Evolutionary conservation across 2,888 invertebrate genomes (phyloP), one percentile per base, ranked within the genome.

Genomic region (Drosophila neoperkinsi): DNA sequence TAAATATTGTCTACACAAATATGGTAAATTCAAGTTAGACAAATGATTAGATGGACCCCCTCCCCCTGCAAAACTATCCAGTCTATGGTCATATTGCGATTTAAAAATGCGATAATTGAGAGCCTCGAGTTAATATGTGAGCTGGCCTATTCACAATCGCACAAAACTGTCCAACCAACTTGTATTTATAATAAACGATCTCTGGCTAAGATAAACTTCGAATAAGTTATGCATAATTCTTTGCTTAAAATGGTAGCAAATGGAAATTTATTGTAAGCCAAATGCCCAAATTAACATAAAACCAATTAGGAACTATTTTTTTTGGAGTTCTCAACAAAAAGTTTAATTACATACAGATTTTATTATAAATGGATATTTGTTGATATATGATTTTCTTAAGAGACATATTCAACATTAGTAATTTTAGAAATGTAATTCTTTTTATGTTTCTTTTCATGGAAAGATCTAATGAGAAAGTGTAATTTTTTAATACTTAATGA

Each of bases 21-120:
- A 80, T 80, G 82, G 80, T 64, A 65, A 82, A 67, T 75, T 70
- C 75, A 68, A 79, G 79, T 79, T 72, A 72, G 79, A 72, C 64
- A 72, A 70, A 75, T 75, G 80, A 71, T 78, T 71, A 78, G 81
- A 60, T 81, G 70, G 60, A 18, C 55, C 36, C 53, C 33, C 49
- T 13, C 21, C 0, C 25, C 10, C 16, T 10, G 34, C 21, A 30
- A 34, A 68, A 49, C 34, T 56, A 38, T 3, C 11, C 41, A 52
- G 59, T 55, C 65, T 74, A 50, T 74, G 67, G 74, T 3, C 75
- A 61, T 67, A 59, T 60, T 52, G 70, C 51, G 66, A 73, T 77
- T 61, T 46, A 18, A 53, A 75, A 75, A 61, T 67, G 36, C 60
- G 76, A 80, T 80, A 76, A 79, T 62, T 77, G 77, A 76, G 68